Conservation (phyloP, 2,797 vertebrate species). For the Rhodeus uyekii region DNA sequence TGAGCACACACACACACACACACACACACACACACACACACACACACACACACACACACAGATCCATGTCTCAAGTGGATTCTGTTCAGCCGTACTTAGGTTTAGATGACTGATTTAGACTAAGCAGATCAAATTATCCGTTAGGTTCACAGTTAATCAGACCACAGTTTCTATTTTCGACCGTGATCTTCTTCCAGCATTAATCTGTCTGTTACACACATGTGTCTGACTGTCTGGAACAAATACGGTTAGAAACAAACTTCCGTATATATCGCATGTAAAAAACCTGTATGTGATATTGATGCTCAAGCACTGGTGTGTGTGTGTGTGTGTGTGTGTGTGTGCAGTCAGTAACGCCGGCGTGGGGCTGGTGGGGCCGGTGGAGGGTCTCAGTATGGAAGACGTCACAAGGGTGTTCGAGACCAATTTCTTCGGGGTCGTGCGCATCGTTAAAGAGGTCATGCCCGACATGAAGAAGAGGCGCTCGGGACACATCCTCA, state of each 20-base stretch:
- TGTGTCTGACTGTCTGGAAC: not conserved
- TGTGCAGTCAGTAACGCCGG: conserved; percentile 84
- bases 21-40: not conserved
- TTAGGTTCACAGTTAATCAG: not conserved
- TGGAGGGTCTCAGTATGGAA: conserved; percentile 79
- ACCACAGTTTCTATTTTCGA: not conserved
- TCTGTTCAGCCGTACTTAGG: not conserved
- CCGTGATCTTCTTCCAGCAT: not conserved
- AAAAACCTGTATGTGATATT: not conserved
- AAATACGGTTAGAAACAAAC: not conserved
- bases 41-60: not conserved
- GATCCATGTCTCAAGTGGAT: not conserved
- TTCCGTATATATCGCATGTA: not conserved
- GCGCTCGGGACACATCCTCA: conserved; percentile 74
- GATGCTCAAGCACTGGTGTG: not conserved
- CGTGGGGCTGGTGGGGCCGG: conserved; percentile 79
- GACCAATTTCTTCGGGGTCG: conserved; percentile 82
- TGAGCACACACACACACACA: conserved; percentile 53
- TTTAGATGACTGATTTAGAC: not conserved
- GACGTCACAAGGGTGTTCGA: conserved; percentile 82
- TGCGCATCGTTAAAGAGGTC: conserved; percentile 83
- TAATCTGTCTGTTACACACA: conserved; percentile 2
- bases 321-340: not conserved
- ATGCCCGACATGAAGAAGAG: conserved; percentile 84
- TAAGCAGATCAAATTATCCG: not conserved